Base-by-base conservation (phyloP, 2,888 invertebrate species). In the Mesoligia furuncula region DNA sequence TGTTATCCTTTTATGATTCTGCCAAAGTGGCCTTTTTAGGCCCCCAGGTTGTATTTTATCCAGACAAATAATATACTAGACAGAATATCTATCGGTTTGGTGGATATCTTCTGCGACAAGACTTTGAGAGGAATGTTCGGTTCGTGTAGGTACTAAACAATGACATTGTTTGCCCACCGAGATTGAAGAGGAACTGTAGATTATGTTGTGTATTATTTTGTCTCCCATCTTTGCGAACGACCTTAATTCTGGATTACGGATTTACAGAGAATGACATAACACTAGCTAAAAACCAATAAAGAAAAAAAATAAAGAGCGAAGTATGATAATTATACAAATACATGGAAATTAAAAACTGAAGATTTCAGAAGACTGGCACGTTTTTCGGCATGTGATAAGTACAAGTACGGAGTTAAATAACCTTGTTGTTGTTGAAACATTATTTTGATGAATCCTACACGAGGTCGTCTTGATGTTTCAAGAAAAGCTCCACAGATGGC, bases 81-180 rank as follows among this genome's bases (percentile, higher is more conserved):
- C 62, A 39, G 64, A 77, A 39, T 64, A 31, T 83, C 24, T 69
- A 54, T 70, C n/a, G 69, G 69, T 61, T 68, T 66, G 62, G 68
- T 24, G 67, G 68, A 72, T 74, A 72, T 75, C 54, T 84, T 85
- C 78, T 77, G 85, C 70, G 65, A 72, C 67, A 48, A 64, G 73
- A 36, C 72, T 80, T 73, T 67, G 70, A 68, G 78, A 65, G 48
- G 73, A 80, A 72, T 80, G 61, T 80, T 81, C 66, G 74, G 76
- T 69, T 64, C 79, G 75, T 74, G 67, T 31, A 31, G 31, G 31
- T 77, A 77, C 81, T 84, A 81, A 80, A 84, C 84, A 86, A 82
- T 86, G 80, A 77, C 78, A 80, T 82, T 88, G 84, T 82, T 88
- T 84, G 77, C 75, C 67, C 66, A 77, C 71, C 61, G 75, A 84